Evolutionary conservation across 2,113 vertebrate species (phyloP), one percentile per base, ranked within the genome.

Genomic region (Ciconia boyciana): DNA sequence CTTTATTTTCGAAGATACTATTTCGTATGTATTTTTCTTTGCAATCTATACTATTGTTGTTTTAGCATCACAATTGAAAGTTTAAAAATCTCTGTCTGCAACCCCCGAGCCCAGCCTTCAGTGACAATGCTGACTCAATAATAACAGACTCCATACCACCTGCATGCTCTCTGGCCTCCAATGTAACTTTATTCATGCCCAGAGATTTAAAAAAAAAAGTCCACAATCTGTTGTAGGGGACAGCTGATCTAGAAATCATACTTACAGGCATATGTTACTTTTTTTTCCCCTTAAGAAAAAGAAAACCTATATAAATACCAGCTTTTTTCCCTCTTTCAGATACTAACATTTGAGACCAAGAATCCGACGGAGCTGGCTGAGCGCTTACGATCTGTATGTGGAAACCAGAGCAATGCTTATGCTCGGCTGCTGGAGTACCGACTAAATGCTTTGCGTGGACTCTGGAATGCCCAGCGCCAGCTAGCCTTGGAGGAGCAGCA

Each of bases 361-460:
- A 99, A 99, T 89, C 99, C 99, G 0, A 97, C 97, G 0, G 99
- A 99, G 96, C 97, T 99, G 61, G 99, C 99, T 1, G 99, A 99
- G 97, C 99, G 99, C 36, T 94, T 99, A 36, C 99, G 99, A 22
- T 98, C 99, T 1, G 99, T 99, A 49, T 99, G 99, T 32, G 99
- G 99, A 8, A 99, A 99, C 96, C 99, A 99, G 98, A 99, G 99
- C 98, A 99, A 99, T 6, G 99, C 99, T 8, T 99, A 99, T 6
- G 99, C 99, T 8, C 99, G 99, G 15, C 98, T 99, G 52, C 98
- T 99, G 90, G 99, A 99, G 89, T 99, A 99, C 95, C 99, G 99
- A 13, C 98, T 99, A 48, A 99, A 99, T 13, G 99, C 99, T 8
- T 95, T 99, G 94, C 98, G 99, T 2, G 99, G 99, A 57, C 98